Conservation (phyloP, 2,797 vertebrate species). For the Columba guinea region DNA sequence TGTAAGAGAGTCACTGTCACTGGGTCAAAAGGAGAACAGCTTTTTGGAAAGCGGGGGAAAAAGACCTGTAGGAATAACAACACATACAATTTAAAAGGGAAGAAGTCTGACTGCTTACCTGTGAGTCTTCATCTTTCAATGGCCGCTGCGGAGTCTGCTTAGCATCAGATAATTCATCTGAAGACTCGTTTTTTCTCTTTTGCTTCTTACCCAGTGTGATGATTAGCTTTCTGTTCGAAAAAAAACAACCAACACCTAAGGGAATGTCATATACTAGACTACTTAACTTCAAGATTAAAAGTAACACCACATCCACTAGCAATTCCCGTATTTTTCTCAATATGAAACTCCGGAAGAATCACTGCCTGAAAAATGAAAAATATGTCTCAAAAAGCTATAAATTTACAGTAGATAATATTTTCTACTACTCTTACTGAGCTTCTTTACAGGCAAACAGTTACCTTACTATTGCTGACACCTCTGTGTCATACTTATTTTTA, state of each 20-base stretch:
- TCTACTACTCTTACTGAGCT: neutral
- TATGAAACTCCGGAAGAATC: neutral
- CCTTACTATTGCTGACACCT: neutral
- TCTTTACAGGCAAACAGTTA: neutral
- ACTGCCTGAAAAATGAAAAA: neutral
- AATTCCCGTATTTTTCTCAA: neutral
- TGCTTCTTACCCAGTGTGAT: conserved; percentile 98
- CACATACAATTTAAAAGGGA: neutral
- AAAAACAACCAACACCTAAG: neutral
- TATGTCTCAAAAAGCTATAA: neutral
- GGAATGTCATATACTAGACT: neutral
- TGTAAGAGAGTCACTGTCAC: neutral
- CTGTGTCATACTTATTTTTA: neutral
- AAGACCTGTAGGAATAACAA: neutral
- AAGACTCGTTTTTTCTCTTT: conserved; percentile 93
- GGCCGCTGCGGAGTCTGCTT: conserved; percentile 83
- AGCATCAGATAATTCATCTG: conserved; percentile 91
- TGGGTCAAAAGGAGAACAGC: neutral
- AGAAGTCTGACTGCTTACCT: conserved; percentile 76
- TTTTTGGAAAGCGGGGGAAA: neutral
- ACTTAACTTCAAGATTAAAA: neutral
- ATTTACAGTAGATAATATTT: neutral
- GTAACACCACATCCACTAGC: neutral
- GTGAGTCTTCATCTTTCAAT: conserved; percentile 87
- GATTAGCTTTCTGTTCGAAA: conserved; percentile 89